These are phyloP conservation scores for Chorisops tibialis DNA, from an alignment of 2,888 invertebrate genomes.

Conservation along the genomic window DNA sequence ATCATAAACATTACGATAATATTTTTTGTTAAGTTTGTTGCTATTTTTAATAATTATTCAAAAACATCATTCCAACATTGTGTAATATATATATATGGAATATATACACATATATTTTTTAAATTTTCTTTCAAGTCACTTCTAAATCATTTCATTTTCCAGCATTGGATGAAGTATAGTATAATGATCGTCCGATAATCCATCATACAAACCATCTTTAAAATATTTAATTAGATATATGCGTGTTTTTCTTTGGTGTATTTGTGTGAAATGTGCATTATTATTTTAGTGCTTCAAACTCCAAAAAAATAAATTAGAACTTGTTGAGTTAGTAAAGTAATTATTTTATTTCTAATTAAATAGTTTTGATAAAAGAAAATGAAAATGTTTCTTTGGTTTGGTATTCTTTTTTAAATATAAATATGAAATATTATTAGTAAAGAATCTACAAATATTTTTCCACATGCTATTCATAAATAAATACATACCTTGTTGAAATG, in stretches of 20 bases:
- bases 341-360: neutral
- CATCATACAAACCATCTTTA: constrained; percentile 36
- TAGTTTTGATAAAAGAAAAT: neutral
- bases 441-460: constrained; percentile 3
- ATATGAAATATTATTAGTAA: constrained; percentile 5
- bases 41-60: too few relatives aligned
- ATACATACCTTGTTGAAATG: constrained; percentile 81
- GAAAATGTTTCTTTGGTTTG: neutral
- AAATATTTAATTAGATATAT: constrained; percentile 11
- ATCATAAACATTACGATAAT: neutral
- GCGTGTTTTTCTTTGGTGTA: neutral
- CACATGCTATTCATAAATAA: constrained; percentile 6
- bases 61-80: too few relatives aligned
- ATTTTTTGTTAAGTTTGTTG: too few relatives aligned
- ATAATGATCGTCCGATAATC: constrained; percentile 28
- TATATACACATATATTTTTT: neutral
- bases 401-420: neutral
- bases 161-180: constrained; percentile 27
- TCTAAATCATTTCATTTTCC: constrained; percentile 30
- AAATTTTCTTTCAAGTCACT: neutral
- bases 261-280: constrained; percentile 15
- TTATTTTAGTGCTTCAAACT: constrained; percentile 12
- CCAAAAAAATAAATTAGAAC: constrained; percentile 1
- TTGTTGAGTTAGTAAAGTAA: constrained; percentile 5
- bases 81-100: neutral